A percentile compares a stretch with the other conserved stretches of the same genome.
phyloP scores from a whole-genome alignment of 2,113 vertebrate species.

The Hypanus sabinus region DNA sequence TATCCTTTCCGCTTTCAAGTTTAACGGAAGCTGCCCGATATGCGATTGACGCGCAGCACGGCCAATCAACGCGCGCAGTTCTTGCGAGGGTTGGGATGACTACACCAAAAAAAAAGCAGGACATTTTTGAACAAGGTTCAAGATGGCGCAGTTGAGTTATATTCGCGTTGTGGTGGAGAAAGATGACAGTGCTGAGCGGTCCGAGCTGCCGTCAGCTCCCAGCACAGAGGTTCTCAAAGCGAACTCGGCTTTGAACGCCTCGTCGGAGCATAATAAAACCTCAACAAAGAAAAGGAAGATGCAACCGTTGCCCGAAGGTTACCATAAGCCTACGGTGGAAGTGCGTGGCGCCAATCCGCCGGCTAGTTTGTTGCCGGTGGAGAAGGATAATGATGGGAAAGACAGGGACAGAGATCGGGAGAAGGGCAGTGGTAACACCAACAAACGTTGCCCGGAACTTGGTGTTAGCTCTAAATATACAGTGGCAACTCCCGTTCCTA shows the following conservation, averaged over 20 bases:
- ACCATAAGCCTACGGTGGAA: conserved; percentile 7
- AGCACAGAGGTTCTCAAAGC: background rate
- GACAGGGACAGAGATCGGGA: conserved; percentile 16
- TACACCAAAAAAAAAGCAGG: background rate
- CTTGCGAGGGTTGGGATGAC: background rate
- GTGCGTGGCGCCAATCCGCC: conserved; percentile 19
- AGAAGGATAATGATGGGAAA: background rate
- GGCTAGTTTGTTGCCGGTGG: background rate
- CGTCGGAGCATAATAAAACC: background rate
- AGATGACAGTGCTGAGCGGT: background rate
- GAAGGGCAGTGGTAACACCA: background rate
- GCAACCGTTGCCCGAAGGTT: conserved; percentile 5
- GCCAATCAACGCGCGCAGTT: background rate
- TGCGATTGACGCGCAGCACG: background rate
- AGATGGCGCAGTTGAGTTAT: conserved; percentile 35
- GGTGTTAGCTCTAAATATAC: background rate
- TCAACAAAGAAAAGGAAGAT: conserved; percentile 18
- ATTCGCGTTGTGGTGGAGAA: conserved; percentile 30
- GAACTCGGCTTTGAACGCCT: background rate
- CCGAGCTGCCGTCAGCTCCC: background rate
- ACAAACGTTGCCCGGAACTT: background rate
- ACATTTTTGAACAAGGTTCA: background rate
- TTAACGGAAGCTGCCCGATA: background rate
- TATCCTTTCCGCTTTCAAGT: background rate
- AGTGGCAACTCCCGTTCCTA: background rate